Evolutionary conservation across 1,140 invertebrate species (phyloP), one percentile per base, ranked within the genome.

Genomic region (Papilio polytes): DNA sequence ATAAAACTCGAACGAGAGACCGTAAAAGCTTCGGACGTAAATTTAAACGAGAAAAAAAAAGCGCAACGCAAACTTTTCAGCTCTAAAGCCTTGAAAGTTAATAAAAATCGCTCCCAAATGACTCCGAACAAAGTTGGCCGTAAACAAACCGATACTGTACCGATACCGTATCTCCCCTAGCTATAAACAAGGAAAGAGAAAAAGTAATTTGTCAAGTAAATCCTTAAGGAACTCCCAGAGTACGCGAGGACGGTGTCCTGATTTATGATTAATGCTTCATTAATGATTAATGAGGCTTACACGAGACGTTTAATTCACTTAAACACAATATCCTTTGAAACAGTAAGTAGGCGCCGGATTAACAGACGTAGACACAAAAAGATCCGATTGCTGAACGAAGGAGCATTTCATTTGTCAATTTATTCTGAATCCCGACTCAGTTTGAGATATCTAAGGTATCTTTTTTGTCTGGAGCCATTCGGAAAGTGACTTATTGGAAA

Each of bases 151-250:
- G 86, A 91, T 89, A 89, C 85, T 85, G 84, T 81, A 80, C 86
- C 84, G 88, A 90, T 90, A 90, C 87, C 80, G 84, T 81, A 76
- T 74, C 70, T 46, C 85, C 85, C 88, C 82, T 85, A 79, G 85
- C 84, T 83, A 88, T 87, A 90, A 90, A 90, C 87, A 90, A 89
- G 88, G 85, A 86, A 86, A 91, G 85, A 83, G 87, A 90, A 89
- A 92, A 94, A 92, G 90, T 90, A 90, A 92, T 93, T 91, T 92
- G 89, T 94, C 92, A 93, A 93, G 90, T 85, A 93, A 92, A 92
- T 92, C 91, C 90, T 87, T 84, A 41, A 81, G 83, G 84, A 85
- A 78, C 84, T 36, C 85, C 82, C 84, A 86, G 85, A 85, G 87
- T 80, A 26, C 41, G 84, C 46, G 84, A 86, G 76, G 84, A 86